A percentile compares a stretch with the other conserved stretches of the same genome.
Conservation (phyloP, 2,888 invertebrate genomes). For the Tridacna gigas region DNA sequence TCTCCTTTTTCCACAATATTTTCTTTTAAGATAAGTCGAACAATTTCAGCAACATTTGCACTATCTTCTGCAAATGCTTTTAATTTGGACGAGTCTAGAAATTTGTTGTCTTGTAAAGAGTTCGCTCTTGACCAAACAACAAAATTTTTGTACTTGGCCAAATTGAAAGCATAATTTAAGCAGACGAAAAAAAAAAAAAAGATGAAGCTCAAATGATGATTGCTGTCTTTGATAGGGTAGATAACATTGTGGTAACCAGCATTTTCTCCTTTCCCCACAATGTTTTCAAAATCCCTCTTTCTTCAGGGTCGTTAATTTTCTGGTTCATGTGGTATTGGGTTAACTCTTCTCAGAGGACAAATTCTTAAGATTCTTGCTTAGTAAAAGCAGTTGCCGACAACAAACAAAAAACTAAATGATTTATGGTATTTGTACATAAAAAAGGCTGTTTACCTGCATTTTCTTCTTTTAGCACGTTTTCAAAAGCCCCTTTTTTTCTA, state of each 20-base stretch:
- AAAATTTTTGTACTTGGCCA: too few species aligned
- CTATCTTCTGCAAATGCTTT: not conserved
- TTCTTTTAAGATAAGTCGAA: not conserved
- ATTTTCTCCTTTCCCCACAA: too few species aligned
- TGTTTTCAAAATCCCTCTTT: not conserved
- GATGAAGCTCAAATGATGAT: too few species aligned
- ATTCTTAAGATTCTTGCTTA: not conserved
- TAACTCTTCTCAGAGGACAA: not conserved
- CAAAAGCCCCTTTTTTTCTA: too few species aligned
- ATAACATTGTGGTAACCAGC: too few species aligned
- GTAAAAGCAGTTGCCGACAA: not conserved
- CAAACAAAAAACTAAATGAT: not conserved
- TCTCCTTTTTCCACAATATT: not conserved
- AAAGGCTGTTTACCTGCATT: not conserved
- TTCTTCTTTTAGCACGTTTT: too few species aligned
- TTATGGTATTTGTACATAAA: not conserved
- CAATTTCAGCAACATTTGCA: not conserved
- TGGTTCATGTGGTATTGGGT: not conserved
- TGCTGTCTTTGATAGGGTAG: too few species aligned
- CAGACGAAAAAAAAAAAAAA: too few species aligned
- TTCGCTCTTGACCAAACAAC: too few species aligned
- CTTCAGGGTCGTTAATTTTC: not conserved
- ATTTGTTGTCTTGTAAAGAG: not conserved
- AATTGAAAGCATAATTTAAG: too few species aligned
- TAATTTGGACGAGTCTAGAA: not conserved